Percentiles rank a stretch among this genome's conserved stretches.
phyloP scores from a whole-genome alignment of 2,797 vertebrate species.

The Hippoglossus hippoglossus region DNA sequence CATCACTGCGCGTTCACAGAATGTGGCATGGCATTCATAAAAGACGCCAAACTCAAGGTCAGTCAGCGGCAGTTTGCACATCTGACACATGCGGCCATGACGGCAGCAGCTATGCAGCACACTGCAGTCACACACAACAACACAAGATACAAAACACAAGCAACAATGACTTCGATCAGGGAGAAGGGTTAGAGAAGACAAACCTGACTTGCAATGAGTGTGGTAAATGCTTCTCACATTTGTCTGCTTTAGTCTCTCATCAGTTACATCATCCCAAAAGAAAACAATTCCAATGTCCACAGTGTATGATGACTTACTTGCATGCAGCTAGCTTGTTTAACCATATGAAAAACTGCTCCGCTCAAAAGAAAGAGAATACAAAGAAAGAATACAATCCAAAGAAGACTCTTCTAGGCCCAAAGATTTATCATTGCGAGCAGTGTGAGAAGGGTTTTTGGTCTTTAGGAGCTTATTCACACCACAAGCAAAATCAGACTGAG shows the following conservation, averaged over 20 bases:
- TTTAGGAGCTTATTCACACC: constrained; percentile 83
- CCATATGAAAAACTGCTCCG: constrained; percentile 76
- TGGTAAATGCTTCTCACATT: constrained; percentile 76
- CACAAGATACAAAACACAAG: constrained; percentile 59
- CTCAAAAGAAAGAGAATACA: constrained; percentile 47
- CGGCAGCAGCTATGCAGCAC: constrained; percentile 59
- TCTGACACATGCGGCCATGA: constrained; percentile 75
- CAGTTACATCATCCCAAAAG: constrained; percentile 78
- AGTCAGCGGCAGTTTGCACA: constrained; percentile 59
- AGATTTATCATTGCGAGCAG: constrained; percentile 84
- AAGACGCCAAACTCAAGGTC: constrained; percentile 69
- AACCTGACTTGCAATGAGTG: constrained; percentile 75
- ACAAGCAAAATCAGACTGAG: constrained; percentile 80
- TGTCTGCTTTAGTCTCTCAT: constrained; percentile 82
- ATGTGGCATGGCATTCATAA: constrained; percentile 80
- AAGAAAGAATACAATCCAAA: constrained; percentile 84
- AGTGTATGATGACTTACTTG: constrained; percentile 76
- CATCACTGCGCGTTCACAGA: constrained; percentile 82
- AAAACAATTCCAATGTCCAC: constrained; percentile 77
- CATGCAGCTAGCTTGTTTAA: constrained; percentile 74
- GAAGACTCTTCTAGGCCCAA: constrained; percentile 87
- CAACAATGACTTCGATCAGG: constrained; percentile 53
- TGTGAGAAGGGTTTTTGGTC: constrained; percentile 89
- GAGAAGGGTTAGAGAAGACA: constrained; percentile 69
- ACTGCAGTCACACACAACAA: constrained; percentile 70